Evolutionary conservation across 2,888 invertebrate species (phyloP).

Genomic region (Cheilosia pagana): DNA sequence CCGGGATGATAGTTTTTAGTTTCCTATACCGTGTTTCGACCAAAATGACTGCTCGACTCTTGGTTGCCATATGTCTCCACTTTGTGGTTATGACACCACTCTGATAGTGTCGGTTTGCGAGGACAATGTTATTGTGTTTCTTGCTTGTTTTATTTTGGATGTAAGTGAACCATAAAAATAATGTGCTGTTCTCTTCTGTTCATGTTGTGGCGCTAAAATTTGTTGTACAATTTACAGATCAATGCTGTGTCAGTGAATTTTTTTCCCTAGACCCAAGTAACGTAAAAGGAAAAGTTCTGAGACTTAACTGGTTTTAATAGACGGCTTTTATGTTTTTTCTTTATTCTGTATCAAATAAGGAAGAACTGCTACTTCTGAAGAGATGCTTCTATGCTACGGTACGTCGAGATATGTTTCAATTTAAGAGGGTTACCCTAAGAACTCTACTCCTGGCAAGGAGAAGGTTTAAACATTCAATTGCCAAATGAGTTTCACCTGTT

Average conservation of each 20-base stretch:
- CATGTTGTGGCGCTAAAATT: neutral
- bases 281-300: no score
- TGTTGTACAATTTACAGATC: neutral
- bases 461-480: no score
- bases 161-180: neutral
- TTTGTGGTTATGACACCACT: conserved; percentile 12
- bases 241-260: neutral
- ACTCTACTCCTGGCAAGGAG: no score
- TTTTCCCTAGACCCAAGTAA: no score
- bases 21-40: neutral
- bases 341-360: no score
- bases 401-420: no score
- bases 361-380: no score
- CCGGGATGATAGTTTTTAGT: neutral
- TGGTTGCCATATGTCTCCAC: conserved; percentile 1
- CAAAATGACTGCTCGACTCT: neutral
- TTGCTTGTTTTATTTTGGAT: neutral
- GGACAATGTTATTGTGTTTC: neutral
- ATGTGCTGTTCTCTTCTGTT: neutral
- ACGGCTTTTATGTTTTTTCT: no score
- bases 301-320: no score
- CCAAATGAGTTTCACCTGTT: no score
- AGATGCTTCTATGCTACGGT: no score
- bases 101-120: neutral
- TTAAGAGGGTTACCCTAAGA: no score